Percentiles rank a stretch among this genome's conserved stretches.
Conservation (phyloP, 2,888 invertebrate species). For the Cybosia mesomella region DNA sequence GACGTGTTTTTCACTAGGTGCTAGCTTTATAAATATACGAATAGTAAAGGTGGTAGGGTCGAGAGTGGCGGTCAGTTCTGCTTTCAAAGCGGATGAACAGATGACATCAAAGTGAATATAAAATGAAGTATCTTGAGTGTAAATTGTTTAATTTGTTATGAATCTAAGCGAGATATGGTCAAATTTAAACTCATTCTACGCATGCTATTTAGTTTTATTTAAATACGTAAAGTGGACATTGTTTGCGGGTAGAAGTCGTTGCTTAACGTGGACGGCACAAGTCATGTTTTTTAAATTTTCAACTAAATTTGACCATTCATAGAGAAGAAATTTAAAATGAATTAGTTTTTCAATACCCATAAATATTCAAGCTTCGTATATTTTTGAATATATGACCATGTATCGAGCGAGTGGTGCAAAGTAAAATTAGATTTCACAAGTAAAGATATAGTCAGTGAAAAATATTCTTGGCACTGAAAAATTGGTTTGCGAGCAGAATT, state of each 20-base stretch:
- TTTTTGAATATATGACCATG: too few species aligned
- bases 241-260: background rate
- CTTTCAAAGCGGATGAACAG: background rate
- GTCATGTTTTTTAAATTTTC: too few species aligned
- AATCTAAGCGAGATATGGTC: background rate
- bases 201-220: background rate
- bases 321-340: too few species aligned
- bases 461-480: background rate
- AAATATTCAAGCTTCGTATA: too few species aligned
- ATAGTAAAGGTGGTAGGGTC: background rate
- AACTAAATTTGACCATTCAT: too few species aligned
- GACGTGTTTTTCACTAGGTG: background rate
- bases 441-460: background rate
- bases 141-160: constrained; percentile 4
- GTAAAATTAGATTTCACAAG: background rate
- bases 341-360: too few species aligned
- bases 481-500: background rate
- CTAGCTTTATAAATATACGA: background rate
- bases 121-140: constrained; percentile 1
- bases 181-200: background rate
- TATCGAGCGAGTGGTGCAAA: too few species aligned
- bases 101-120: background rate
- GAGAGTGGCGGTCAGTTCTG: background rate
- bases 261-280: background rate
- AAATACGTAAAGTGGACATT: background rate